These are phyloP conservation scores for Triplophysa yarkandensis DNA, from an alignment of 2,797 vertebrate genomes.

Conservation along the genomic window DNA sequence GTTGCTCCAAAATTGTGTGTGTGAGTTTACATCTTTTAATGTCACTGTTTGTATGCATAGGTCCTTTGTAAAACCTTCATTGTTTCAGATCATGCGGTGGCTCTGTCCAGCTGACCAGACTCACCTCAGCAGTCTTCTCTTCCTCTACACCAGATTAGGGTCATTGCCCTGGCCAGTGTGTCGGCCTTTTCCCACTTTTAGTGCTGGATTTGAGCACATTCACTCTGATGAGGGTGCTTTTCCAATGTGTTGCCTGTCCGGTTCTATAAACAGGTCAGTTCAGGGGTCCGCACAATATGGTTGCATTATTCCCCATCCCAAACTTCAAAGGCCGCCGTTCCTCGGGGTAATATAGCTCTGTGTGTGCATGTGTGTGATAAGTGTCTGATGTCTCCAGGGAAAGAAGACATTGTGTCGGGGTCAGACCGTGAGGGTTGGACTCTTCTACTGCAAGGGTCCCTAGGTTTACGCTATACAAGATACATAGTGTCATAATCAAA, in stretches of 20 bases:
- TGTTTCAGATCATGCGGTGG: constrained; percentile 51
- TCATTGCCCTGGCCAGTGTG: constrained; percentile 69
- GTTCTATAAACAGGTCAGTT: constrained; percentile 74
- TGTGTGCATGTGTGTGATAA: constrained; percentile 58
- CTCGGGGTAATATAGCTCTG: constrained; percentile 70
- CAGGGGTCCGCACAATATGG: constrained; percentile 66
- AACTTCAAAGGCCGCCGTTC: constrained; percentile 70
- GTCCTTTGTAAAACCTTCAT: constrained; percentile 50
- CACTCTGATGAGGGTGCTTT: constrained; percentile 71
- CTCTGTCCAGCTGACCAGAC: constrained; percentile 71
- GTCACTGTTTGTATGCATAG: constrained; percentile 68
- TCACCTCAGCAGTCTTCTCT: constrained; percentile 65
- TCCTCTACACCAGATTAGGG: constrained; percentile 72
- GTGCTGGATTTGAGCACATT: constrained; percentile 56
- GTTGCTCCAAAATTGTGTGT: not conserved
- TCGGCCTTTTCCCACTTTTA: constrained; percentile 60
- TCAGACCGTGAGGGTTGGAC: constrained; percentile 5
- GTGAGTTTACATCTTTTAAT: constrained; percentile 59
- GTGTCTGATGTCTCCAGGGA: constrained; percentile 60
- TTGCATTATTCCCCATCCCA: constrained; percentile 58
- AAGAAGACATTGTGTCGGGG: constrained; percentile 15
- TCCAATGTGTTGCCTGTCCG: constrained; percentile 64
- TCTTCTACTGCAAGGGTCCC: constrained; percentile 8
- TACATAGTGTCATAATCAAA: not conserved
- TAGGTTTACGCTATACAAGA: constrained; percentile 3